A percentile compares a stretch with the other conserved stretches of the same genome.
Evolutionary conservation across 1,140 invertebrate genomes (phyloP).

Genomic region (Bombus impatiens): DNA sequence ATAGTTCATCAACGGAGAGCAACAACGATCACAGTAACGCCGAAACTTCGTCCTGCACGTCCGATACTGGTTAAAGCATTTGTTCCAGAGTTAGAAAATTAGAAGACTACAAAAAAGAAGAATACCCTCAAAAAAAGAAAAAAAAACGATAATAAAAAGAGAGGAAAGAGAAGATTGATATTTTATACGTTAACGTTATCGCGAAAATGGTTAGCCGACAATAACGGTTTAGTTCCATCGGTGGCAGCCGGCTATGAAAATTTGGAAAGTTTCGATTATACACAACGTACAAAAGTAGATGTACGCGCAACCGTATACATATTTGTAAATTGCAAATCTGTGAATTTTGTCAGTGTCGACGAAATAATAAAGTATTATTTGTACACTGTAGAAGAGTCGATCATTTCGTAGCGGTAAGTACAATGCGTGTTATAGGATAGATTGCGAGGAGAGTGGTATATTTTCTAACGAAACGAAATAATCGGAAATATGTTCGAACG

Average conservation of each 20-base stretch:
- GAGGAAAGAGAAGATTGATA: not conserved
- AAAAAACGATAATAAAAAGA: not conserved
- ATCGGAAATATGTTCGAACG: not conserved
- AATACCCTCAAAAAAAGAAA: not conserved
- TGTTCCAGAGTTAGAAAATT: conserved; percentile 6
- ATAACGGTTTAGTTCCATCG: conserved; percentile 15
- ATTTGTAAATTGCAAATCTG: conserved; percentile 50
- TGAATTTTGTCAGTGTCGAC: conserved; percentile 59
- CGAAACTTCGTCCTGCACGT: conserved; percentile 81
- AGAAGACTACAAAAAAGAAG: conserved; percentile 15
- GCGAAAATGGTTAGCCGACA: conserved; percentile 30
- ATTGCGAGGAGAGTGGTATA: not conserved
- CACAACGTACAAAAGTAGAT: not conserved
- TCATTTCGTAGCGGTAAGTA: conserved; percentile 47
- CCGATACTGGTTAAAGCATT: conserved; percentile 79
- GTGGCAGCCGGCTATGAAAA: not conserved
- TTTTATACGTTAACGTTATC: conserved; percentile 9
- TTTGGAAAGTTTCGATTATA: not conserved
- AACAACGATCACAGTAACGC: conserved; percentile 82
- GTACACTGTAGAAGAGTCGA: conserved; percentile 58
- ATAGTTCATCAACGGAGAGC: conserved; percentile 83
- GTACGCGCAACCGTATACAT: not conserved
- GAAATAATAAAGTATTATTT: conserved; percentile 60
- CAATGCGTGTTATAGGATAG: not conserved
- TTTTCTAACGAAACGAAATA: too few relatives aligned